phyloP scores from a whole-genome alignment of 2,113 vertebrate species.

The Ceyx melanurus region DNA sequence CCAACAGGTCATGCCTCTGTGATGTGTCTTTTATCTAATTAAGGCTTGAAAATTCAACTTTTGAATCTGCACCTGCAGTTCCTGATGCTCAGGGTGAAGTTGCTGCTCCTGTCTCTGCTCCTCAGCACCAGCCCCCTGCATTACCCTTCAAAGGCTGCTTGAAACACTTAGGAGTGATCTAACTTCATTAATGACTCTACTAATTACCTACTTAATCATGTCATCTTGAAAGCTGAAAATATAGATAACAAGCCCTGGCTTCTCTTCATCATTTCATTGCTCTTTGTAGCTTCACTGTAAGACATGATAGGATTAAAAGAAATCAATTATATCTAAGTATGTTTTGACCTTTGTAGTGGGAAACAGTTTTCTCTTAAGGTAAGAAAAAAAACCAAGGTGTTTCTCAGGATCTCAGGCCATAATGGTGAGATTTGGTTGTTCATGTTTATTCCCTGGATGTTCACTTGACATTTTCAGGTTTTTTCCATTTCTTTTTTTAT shows the following conservation, averaged over 20 bases:
- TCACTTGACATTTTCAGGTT: neutral
- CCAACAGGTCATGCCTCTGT: neutral
- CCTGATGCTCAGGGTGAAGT: neutral
- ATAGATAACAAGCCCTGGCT: neutral
- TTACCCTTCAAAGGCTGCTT: conserved; percentile 40
- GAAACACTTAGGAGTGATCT: conserved; percentile 10
- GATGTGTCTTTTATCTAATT: neutral
- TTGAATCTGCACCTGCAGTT: neutral
- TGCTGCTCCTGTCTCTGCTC: neutral
- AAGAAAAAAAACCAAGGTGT: neutral
- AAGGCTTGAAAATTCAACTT: neutral
- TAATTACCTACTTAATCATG: conserved; percentile 66
- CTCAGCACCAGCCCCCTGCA: neutral
- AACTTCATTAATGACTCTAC: conserved; percentile 31
- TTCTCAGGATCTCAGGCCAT: neutral
- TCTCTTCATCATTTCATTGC: neutral
- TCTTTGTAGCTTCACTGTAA: neutral
- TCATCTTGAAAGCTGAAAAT: conserved; percentile 37
- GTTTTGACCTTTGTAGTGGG: neutral
- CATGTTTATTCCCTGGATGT: neutral
- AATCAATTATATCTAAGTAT: neutral
- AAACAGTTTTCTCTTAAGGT: neutral
- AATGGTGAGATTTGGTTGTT: neutral
- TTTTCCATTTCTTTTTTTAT: neutral
- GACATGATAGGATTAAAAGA: neutral